These are phyloP conservation scores for Heliconius ethilla DNA, from an alignment of 2,888 invertebrate genomes.

Conservation along the genomic window DNA sequence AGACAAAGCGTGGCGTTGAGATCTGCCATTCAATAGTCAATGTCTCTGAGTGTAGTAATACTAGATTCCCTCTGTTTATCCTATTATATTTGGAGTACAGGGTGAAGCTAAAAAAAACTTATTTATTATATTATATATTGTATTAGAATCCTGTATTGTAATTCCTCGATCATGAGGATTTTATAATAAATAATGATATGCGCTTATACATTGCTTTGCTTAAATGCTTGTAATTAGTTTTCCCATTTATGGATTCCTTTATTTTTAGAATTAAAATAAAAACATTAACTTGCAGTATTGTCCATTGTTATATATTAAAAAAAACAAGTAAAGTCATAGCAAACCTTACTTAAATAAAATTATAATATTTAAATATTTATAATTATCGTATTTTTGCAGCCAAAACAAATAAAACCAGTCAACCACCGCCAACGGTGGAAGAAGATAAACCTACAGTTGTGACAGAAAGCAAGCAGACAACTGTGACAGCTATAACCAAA, in stretches of 20 bases:
- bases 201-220: background rate
- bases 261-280: background rate
- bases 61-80: too few species aligned
- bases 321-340: background rate
- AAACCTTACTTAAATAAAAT: background rate
- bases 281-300: conserved; percentile 1
- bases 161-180: background rate
- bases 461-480: conserved; percentile 27
- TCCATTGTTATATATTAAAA: conserved; percentile 4
- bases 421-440: conserved; percentile 47
- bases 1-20: too few species aligned
- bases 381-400: conserved; percentile 47
- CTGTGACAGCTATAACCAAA: conserved; percentile 53
- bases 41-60: too few species aligned
- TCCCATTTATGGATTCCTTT: background rate
- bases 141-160: background rate
- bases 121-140: too few species aligned
- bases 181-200: background rate
- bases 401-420: conserved; percentile 45
- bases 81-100: too few species aligned
- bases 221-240: conserved; percentile 5
- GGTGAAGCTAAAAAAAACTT: too few species aligned
- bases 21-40: too few species aligned
- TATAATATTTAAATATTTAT: background rate
- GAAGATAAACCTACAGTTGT: conserved; percentile 53